phyloP scores from a whole-genome alignment of 2,888 invertebrate species.

The Opisthograptis luteolata region DNA sequence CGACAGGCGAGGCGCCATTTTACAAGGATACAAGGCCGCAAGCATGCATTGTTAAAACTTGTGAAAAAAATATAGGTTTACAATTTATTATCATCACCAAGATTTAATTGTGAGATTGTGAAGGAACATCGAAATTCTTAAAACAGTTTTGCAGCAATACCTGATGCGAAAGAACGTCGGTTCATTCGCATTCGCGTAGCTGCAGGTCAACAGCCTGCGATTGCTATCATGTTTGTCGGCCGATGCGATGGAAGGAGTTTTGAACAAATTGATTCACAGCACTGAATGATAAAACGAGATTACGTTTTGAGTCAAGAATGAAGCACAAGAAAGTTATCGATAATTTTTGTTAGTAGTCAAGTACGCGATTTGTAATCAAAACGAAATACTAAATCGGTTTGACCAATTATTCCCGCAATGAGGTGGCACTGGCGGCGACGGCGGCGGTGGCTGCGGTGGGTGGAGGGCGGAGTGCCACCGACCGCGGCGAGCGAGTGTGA shows the following conservation, averaged over 20 bases:
- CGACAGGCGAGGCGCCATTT: constrained; percentile 79
- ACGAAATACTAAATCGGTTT: constrained; percentile 55
- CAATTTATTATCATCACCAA: constrained; percentile 36
- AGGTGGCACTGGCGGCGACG: constrained; percentile 66
- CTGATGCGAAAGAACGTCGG: constrained; percentile 52
- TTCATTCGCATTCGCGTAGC: constrained; percentile 61
- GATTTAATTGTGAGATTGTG: constrained; percentile 32
- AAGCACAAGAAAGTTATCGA: constrained; percentile 14
- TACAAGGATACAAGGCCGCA: constrained; percentile 82
- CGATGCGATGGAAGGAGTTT: constrained; percentile 63
- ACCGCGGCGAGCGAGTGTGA: constrained; percentile 72
- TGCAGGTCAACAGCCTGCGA: constrained; percentile 77
- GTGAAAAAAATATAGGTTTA: constrained; percentile 53
- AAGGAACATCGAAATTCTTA: constrained; percentile 37
- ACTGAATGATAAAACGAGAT: constrained; percentile 25
- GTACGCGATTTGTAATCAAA: constrained; percentile 10
- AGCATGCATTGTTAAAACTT: constrained; percentile 67
- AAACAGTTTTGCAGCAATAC: constrained; percentile 38
- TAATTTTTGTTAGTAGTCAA: constrained; percentile 15
- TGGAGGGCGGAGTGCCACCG: constrained; percentile 71
- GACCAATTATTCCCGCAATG: constrained; percentile 80
- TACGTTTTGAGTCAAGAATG: constrained; percentile 14
- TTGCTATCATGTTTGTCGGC: constrained; percentile 69
- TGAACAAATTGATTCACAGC: constrained; percentile 48
- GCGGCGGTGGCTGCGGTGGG: constrained; percentile 67